These are phyloP conservation scores for Corydoras sp. DNA, from an alignment of 2,113 vertebrate genomes.

Conservation along the genomic window DNA sequence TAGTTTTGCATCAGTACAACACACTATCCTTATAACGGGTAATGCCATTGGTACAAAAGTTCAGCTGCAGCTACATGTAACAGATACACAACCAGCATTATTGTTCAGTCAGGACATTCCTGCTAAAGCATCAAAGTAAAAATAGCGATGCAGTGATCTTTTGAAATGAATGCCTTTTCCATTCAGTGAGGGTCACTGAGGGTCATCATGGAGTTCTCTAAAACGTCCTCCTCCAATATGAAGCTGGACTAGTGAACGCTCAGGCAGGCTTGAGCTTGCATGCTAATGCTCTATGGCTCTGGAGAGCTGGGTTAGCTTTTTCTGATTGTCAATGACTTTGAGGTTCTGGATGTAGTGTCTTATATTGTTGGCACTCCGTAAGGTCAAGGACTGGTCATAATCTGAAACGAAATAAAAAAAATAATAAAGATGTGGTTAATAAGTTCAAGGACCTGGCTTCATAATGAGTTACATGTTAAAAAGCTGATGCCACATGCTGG, in stretches of 20 bases:
- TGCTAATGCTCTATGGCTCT: conserved; percentile 69
- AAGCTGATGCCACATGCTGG: no score
- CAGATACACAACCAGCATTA: conserved; percentile 7
- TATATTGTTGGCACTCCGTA: conserved; percentile 67
- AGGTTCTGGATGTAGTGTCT: conserved; percentile 82
- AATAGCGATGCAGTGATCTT: not conserved
- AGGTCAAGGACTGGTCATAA: conserved; percentile 75
- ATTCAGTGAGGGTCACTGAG: conserved; percentile 13
- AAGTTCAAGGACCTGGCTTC: not conserved
- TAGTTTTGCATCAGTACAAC: not conserved
- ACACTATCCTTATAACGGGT: conserved; percentile 24
- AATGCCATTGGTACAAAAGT: conserved; percentile 15
- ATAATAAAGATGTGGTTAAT: not conserved
- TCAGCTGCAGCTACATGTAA: conserved; percentile 4
- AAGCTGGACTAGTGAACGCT: conserved; percentile 1
- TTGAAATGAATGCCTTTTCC: conserved; percentile 16
- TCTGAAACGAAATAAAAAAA: conserved; percentile 53
- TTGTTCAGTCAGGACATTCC: conserved; percentile 6
- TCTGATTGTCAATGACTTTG: conserved; percentile 86
- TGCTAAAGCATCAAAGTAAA: conserved; percentile 29
- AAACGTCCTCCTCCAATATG: conserved; percentile 22
- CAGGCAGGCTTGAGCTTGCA: not conserved
- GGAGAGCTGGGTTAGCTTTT: conserved; percentile 81
- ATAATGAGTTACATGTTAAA: not conserved
- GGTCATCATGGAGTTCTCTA: conserved; percentile 23